Base-by-base conservation (phyloP, 2,113 vertebrate genomes). In the Anser cygnoides region DNA sequence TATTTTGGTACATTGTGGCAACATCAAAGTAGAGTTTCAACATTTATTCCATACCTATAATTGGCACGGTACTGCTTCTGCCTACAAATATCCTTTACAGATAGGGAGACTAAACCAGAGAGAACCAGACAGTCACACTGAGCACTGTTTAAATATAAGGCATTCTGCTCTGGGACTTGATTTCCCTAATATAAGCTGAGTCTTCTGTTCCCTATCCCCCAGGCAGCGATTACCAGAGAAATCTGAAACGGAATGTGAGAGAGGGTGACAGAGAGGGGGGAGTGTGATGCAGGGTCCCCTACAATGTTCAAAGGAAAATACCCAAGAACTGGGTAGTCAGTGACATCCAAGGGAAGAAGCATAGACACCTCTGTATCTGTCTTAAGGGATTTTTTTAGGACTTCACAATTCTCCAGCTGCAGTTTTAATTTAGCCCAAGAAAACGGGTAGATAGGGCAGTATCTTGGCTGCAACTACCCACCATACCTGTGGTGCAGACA, bases 91-190 rank as follows among this genome's bases (percentile, higher is more conserved):
- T 41, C 10, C 13, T 82, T 28, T 9, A 7, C 14, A 72, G 70
- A 25, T 22, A 84, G 10, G 59, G 37, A 62, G 81, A 67, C 41
- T 7, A 25, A 37, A 63, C 4, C 13, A 22, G 66, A 68, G 21
- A 37, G 59, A 67, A 22, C 8, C 7, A 4, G 31, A 13, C 26
- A 10, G 21, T 49, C 11, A 13, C 22, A 9, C 1, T 0, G 1
- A 41, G 26, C 0, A 0, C 21, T 50, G 10, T 9, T 84, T 18
- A 50, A 26, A 13, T 1, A 29, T 14, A 39, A 82, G 12, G 0
- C 0, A 21, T 37, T 52, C 25, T 16, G 5, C n/a, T 74, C 44
- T 37, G 39, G 55, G 76, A 22, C 4, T 16, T n/a, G 25, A 50
- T 8, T 68, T 84, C 72, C 54, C n/a, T 13, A 23, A 62, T 22